Conservation (phyloP, 2,888 invertebrate species). For the Geotrupes spiniger region DNA sequence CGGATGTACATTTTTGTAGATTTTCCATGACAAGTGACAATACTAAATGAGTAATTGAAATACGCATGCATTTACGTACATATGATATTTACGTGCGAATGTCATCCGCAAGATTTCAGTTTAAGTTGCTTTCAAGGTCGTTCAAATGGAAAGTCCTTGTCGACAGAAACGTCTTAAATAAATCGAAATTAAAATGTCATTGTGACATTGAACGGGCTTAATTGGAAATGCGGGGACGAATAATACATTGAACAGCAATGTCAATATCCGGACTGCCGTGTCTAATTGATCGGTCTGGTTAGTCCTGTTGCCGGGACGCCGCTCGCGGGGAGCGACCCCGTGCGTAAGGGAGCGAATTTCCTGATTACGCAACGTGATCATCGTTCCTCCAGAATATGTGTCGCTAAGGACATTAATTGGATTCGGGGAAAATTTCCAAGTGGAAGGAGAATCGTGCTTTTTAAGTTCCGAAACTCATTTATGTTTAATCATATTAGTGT, state of each 20-base stretch:
- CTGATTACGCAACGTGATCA: constrained; percentile 30
- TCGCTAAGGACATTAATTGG: constrained; percentile 5
- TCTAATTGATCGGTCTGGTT: constrained; percentile 43
- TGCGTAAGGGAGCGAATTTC: constrained; percentile 21
- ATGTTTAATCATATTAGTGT: no score
- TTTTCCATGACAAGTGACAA: no score
- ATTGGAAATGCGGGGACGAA: constrained; percentile 44
- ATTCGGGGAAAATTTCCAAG: not conserved
- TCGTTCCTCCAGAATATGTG: constrained; percentile 19
- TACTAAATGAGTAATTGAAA: no score
- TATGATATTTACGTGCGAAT: no score
- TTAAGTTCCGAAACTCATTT: no score
- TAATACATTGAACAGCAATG: constrained; percentile 43
- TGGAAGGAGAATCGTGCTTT: no score
- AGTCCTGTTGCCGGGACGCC: constrained; percentile 30
- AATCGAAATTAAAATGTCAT: constrained; percentile 44
- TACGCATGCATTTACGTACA: no score
- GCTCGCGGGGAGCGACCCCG: constrained; percentile 8
- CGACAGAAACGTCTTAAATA: constrained; percentile 35
- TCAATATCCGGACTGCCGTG: constrained; percentile 44
- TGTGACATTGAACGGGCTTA: constrained; percentile 43
- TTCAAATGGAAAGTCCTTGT: no score
- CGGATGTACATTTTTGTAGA: no score
- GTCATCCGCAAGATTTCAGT: no score
- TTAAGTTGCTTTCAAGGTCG: no score